A percentile compares a stretch with the other conserved stretches of the same genome.
Conservation (phyloP, 2,888 invertebrate species). For the Platycnemis pennipes region DNA sequence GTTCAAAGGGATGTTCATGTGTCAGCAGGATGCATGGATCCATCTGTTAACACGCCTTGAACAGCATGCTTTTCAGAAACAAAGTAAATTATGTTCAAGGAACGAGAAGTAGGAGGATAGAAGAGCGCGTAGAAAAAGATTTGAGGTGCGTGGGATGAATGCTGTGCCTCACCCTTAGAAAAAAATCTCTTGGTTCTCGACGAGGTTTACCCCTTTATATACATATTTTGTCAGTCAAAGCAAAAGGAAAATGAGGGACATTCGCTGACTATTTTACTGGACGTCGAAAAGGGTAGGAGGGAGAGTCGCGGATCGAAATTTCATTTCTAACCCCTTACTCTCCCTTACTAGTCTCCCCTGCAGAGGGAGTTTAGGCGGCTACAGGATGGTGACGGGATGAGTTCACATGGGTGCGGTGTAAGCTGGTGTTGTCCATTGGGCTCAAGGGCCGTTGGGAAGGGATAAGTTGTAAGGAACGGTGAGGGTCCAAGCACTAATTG, state of each 20-base stretch:
- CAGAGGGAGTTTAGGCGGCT: too few species aligned
- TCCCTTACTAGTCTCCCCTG: too few species aligned
- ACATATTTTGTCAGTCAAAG: not conserved
- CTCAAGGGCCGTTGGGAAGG: too few species aligned
- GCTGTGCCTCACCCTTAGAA: not conserved
- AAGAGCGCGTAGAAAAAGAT: not conserved
- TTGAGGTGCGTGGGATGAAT: not conserved
- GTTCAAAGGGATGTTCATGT: not conserved
- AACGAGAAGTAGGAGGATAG: not conserved
- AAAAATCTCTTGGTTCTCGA: not conserved
- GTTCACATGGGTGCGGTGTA: too few species aligned
- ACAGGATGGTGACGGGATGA: too few species aligned
- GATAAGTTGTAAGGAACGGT: too few species aligned
- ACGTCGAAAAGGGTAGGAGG: too few species aligned
- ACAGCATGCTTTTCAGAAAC: not conserved
- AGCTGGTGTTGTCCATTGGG: too few species aligned
- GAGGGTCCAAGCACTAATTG: too few species aligned
- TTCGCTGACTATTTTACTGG: too few species aligned
- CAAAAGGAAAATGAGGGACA: not conserved
- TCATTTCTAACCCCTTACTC: too few species aligned
- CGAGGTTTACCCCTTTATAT: not conserved
- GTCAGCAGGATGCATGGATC: not conserved
- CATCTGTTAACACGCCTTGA: not conserved
- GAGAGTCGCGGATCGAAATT: too few species aligned
- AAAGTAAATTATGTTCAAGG: not conserved